Evolutionary conservation across 2,888 invertebrate species (phyloP).

Genomic region (Homarus gammarus): DNA sequence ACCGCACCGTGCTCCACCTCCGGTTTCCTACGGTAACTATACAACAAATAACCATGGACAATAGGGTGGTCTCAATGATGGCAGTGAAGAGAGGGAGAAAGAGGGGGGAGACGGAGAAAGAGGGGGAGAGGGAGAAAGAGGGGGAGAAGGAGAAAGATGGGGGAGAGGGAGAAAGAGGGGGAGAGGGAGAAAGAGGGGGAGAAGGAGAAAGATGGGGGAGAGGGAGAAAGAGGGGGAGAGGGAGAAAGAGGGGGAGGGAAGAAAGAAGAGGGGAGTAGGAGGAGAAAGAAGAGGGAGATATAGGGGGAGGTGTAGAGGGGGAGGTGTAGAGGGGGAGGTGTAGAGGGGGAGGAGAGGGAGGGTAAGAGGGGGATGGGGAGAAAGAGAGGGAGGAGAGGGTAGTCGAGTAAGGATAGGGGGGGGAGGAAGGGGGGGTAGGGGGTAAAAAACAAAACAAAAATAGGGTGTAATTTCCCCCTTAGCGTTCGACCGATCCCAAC

Average conservation of each 20-base stretch:
- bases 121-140: neutral
- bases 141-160: neutral
- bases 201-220: neutral
- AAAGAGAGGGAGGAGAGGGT: slow-evolving; percentile 21
- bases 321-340: neutral
- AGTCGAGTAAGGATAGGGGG: slow-evolving; percentile 14
- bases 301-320: neutral
- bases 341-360: neutral
- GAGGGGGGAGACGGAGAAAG: neutral
- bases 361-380: neutral
- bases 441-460: too few species aligned
- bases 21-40: too few species aligned
- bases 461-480: too few species aligned
- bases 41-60: too few species aligned
- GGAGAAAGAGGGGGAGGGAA: neutral
- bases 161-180: too few species aligned
- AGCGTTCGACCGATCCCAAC: too few species aligned
- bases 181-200: neutral
- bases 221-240: neutral
- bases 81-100: too few species aligned
- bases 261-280: neutral
- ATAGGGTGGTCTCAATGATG: too few species aligned
- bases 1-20: too few species aligned
- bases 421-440: slow-evolving; percentile 13
- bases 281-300: slow-evolving; percentile 2